These are phyloP conservation scores for Ennomos erosarius DNA, from an alignment of 2,888 invertebrate genomes.

Conservation along the genomic window DNA sequence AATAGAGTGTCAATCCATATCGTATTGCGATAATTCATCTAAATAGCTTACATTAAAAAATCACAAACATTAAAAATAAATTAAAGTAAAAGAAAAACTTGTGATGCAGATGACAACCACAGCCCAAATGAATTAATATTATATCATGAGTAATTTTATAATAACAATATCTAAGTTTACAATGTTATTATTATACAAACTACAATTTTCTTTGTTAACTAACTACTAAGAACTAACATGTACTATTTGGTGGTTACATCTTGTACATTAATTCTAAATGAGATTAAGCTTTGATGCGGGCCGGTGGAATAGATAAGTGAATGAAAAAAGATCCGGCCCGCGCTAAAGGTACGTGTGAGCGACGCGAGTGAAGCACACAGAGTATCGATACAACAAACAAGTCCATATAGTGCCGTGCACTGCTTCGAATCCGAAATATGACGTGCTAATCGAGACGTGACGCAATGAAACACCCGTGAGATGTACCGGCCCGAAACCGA, in stretches of 20 bases:
- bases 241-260: constrained; percentile 82
- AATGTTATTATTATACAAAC: constrained; percentile 30
- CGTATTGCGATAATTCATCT: background rate
- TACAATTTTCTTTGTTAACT: constrained; percentile 33
- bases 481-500: constrained; percentile 4
- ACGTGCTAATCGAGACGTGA: constrained; percentile 37
- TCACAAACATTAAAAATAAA: constrained; percentile 23
- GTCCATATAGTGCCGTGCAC: constrained; percentile 63
- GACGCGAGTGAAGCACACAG: constrained; percentile 57
- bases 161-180: constrained; percentile 28
- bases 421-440: constrained; percentile 42
- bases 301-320: constrained; percentile 22
- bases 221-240: constrained; percentile 57
- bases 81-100: constrained; percentile 49
- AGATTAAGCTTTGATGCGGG: constrained; percentile 65
- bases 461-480: constrained; percentile 31
- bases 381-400: constrained; percentile 46
- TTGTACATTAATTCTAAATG: constrained; percentile 80
- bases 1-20: too few relatives aligned
- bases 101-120: constrained; percentile 74
- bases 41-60: constrained; percentile 8
- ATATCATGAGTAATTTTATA: constrained; percentile 31
- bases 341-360: constrained; percentile 31
- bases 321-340: constrained; percentile 27
- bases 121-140: constrained; percentile 51